phyloP scores from a whole-genome alignment of 2,888 invertebrate genomes.

The Crepidodera aurea region DNA sequence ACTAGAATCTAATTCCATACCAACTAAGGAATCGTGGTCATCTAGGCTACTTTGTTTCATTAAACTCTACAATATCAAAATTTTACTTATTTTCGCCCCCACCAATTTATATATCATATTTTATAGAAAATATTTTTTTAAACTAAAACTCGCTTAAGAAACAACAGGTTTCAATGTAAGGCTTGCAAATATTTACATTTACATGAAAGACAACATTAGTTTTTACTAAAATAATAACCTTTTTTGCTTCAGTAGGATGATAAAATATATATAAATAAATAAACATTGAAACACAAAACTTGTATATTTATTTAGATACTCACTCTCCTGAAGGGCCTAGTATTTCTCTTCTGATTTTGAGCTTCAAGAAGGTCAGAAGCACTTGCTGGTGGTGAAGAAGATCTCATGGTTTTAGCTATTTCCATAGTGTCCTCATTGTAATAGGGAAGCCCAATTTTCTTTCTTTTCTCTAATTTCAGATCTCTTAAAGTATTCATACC shows the following conservation, averaged over 20 bases:
- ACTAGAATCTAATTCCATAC: slow-evolving; percentile 73
- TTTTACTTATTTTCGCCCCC: too few relatives aligned
- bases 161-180: too few relatives aligned
- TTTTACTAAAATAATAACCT: too few relatives aligned
- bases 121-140: too few relatives aligned
- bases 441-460: slow-evolving; percentile 75
- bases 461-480: slow-evolving; percentile 75
- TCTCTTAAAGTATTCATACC: slow-evolving; percentile 86
- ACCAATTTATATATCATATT: too few relatives aligned
- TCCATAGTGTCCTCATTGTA: slow-evolving; percentile 93
- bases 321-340: slow-evolving; percentile 74
- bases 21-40: slow-evolving; percentile 72
- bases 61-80: slow-evolving; percentile 67
- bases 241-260: too few relatives aligned
- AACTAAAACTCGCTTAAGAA: too few relatives aligned
- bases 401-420: slow-evolving; percentile 92
- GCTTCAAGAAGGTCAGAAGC: slow-evolving; percentile 89
- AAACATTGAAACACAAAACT: too few relatives aligned
- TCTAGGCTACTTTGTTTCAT: slow-evolving; percentile 93
- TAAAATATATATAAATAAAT: too few relatives aligned
- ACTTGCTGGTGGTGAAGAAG: slow-evolving; percentile 93
- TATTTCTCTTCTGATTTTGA: slow-evolving; percentile 80
- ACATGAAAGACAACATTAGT: too few relatives aligned
- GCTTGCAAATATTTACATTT: too few relatives aligned
- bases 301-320: too few relatives aligned